Evolutionary conservation across 2,888 invertebrate species (phyloP).

Genomic region (Meloe dianella): DNA sequence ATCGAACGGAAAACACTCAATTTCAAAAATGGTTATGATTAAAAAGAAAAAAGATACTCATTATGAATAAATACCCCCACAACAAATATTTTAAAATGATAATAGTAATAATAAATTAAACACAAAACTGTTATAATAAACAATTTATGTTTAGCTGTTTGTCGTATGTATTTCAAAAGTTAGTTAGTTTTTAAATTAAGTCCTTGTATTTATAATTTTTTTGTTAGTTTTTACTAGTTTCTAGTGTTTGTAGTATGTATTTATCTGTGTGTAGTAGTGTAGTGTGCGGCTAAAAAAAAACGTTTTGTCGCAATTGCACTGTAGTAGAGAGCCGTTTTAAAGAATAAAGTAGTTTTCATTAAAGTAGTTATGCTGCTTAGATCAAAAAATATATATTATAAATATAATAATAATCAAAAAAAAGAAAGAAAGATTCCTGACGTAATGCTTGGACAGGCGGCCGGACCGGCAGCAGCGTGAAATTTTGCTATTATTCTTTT

Average conservation of each 20-base stretch:
- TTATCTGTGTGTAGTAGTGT: slow-evolving; percentile 60
- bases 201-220: slow-evolving; percentile 53
- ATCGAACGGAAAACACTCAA: not conserved
- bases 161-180: slow-evolving; percentile 57
- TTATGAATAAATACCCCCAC: slow-evolving; percentile 9
- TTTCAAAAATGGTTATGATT: too few species aligned
- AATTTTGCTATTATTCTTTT: slow-evolving; percentile 35
- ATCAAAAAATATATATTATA: slow-evolving; percentile 44
- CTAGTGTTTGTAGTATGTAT: slow-evolving; percentile 60
- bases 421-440: slow-evolving; percentile 35
- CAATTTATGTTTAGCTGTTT: slow-evolving; percentile 56
- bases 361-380: slow-evolving; percentile 62
- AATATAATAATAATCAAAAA: not conserved
- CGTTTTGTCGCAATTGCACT: slow-evolving; percentile 59
- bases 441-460: slow-evolving; percentile 46
- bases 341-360: slow-evolving; percentile 64
- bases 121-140: slow-evolving; percentile 37
- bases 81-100: slow-evolving; percentile 26
- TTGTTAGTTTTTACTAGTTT: slow-evolving; percentile 46
- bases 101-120: slow-evolving; percentile 23
- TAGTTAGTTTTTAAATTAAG: slow-evolving; percentile 49
- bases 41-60: slow-evolving; percentile 3
- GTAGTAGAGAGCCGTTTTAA: slow-evolving; percentile 61
- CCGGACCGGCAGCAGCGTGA: slow-evolving; percentile 43
- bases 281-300: slow-evolving; percentile 53